Evolutionary conservation across 2,888 invertebrate species (phyloP).

Genomic region (Leptopilina syphax): DNA sequence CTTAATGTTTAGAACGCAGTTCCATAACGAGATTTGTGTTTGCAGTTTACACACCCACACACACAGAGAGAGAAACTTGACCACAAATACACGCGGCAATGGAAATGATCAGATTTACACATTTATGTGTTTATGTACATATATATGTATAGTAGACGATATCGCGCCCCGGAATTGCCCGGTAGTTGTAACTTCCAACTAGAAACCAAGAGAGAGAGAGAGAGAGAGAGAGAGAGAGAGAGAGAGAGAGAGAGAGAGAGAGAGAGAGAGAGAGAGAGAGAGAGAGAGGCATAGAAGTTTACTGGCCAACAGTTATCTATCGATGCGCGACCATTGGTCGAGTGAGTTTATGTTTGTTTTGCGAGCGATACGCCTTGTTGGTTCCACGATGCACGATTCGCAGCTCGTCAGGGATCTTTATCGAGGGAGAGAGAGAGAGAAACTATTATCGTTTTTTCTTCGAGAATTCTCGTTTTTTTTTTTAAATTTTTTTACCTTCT

Average conservation of each 20-base stretch:
- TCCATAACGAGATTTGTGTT: constrained; percentile 29
- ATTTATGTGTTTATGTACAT: constrained; percentile 8
- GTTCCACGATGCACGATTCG: constrained; percentile 55
- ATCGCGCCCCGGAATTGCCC: constrained; percentile 60
- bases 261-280: constrained; percentile 50
- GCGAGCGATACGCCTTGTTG: constrained; percentile 63
- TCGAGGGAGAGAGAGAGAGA: constrained; percentile 43
- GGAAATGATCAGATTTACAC: constrained; percentile 23
- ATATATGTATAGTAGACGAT: constrained; percentile 50
- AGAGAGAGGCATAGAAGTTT: constrained; percentile 57
- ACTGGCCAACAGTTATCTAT: constrained; percentile 60
- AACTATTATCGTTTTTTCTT: constrained; percentile 47
- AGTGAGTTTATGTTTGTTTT: constrained; percentile 67
- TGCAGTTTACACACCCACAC: constrained; percentile 13
- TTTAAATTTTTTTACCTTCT: neutral
- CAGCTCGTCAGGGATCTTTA: constrained; percentile 48
- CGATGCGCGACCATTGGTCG: constrained; percentile 57
- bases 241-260: constrained; percentile 50
- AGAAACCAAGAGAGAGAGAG: constrained; percentile 51
- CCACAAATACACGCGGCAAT: neutral
- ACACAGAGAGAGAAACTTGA: neutral
- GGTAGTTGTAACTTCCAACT: constrained; percentile 56
- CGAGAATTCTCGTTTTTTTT: neutral
- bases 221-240: constrained; percentile 40
- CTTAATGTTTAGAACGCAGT: constrained; percentile 9